A percentile compares a stretch with the other conserved stretches of the same genome.
phyloP scores from a whole-genome alignment of 2,797 vertebrate species.

The Buphagus erythrorhynchus region DNA sequence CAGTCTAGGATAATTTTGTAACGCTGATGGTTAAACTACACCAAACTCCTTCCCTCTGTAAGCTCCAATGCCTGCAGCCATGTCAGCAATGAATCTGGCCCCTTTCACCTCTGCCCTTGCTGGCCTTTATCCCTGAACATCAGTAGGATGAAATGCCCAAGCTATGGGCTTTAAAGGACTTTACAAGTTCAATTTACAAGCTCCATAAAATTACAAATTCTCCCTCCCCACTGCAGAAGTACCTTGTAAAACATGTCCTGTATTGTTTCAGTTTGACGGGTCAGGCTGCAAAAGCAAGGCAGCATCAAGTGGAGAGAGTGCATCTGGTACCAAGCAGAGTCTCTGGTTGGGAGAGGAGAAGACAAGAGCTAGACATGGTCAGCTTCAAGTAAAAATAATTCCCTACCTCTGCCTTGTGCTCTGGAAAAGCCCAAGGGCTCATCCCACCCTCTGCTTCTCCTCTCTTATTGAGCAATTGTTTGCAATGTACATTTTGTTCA shows the following conservation, averaged over 20 bases:
- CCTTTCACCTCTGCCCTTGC: neutral
- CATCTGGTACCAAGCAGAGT: neutral
- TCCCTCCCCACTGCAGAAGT: constrained; percentile 10
- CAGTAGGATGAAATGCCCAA: constrained; percentile 48
- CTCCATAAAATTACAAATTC: constrained; percentile 64
- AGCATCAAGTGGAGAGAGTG: neutral
- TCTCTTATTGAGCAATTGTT: neutral
- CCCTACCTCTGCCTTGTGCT: neutral
- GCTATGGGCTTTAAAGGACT: constrained; percentile 49
- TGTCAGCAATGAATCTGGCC: neutral
- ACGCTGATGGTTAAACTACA: neutral
- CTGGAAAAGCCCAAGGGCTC: neutral
- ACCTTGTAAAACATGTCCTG: constrained; percentile 54
- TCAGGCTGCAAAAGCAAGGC: constrained; percentile 22
- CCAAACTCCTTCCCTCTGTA: neutral
- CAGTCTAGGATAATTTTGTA: neutral
- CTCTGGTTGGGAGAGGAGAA: neutral
- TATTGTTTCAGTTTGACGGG: constrained; percentile 32
- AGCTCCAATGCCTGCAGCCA: neutral
- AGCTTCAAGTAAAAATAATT: neutral
- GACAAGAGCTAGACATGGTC: neutral
- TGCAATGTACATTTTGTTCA: neutral
- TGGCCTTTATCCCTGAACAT: constrained; percentile 26
- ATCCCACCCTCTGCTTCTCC: neutral
- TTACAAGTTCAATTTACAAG: constrained; percentile 68